Base-by-base conservation (phyloP, 2,888 invertebrate species). In the Acronicta leporina region DNA sequence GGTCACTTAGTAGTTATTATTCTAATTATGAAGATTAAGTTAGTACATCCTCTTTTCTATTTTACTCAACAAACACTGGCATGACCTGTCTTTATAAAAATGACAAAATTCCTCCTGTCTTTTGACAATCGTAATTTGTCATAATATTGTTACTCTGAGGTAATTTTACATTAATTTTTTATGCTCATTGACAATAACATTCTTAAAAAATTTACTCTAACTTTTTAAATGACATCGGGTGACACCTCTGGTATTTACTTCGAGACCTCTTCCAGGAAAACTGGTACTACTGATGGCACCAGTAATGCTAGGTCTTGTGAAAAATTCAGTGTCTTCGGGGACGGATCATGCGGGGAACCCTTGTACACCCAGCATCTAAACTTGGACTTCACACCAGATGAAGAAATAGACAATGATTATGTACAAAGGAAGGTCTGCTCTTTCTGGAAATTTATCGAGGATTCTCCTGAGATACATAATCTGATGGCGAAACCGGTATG, bases 401-500 rank as follows among this genome's bases (percentile, higher is more conserved):
- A 79, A 0, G 66, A 73, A 0, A 9, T 63, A 1, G 87, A 86
- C 15, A 79, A 54, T 1, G 77, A 78, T 0, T 62, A 57, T 14
- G 55, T 78, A 0, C 81, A 85, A 47, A 73, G 58, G 53, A 87
- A 86, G 59, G 78, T 83, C 45, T 79, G 80, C 30, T 75, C 77
- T 0, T 86, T 87, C 63, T 87, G 87, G 86, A 59, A 81, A 2
- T 82, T 81, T 20, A 59, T 85, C 14, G 63, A 67, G 1, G 75
- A 58, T 14, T 64, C 58, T 10, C 79, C 78, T 0, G 77, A 79
- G 11, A 67, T 86, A 55, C 73, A 70, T 6, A 52, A 67, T 11
- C 44, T 85, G n/a, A 77, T 75, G 62, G 81, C 72, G 33, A 10
- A 67, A 10, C 77, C 86, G 61, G 86, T 85, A 40, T 8, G 64